These are phyloP conservation scores for Eupristina koningsbergeri DNA, from an alignment of 1,140 invertebrate genomes.

Conservation along the genomic window DNA sequence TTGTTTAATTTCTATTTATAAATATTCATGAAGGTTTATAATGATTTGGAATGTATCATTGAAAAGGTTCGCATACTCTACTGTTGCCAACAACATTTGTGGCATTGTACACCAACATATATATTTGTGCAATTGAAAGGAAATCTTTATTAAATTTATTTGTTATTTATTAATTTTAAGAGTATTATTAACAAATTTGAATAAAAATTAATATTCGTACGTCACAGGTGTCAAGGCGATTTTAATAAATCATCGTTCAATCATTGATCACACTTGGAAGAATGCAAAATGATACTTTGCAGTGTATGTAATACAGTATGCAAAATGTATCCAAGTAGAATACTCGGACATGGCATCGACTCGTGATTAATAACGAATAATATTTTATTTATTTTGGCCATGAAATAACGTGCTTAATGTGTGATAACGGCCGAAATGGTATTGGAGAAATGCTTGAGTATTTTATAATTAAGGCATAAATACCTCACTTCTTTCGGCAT, in stretches of 20 bases:
- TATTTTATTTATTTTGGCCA: background rate
- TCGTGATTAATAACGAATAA: background rate
- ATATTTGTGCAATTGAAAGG: no score
- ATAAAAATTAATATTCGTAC: slow-evolving; percentile 3
- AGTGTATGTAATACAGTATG: background rate
- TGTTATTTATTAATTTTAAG: no score
- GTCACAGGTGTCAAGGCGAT: background rate
- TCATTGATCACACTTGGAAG: background rate
- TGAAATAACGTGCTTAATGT: background rate
- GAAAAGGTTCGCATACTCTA: no score
- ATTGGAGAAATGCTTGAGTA: no score
- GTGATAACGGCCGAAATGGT: no score
- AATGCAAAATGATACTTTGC: slow-evolving; percentile 19
- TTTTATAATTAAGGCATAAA: background rate
- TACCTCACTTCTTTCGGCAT: no score
- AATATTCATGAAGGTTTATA: no score
- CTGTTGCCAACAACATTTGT: no score
- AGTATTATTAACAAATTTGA: background rate
- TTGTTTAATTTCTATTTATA: no score
- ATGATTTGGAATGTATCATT: no score
- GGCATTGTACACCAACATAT: no score
- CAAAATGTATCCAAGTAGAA: background rate
- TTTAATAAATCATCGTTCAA: slow-evolving; percentile 27
- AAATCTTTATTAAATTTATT: no score
- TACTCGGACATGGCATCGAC: background rate